Evolutionary conservation across 30 jellyfish, hydroid and myxozoan species (phyloP), one percentile per base, ranked within the genome.

Genomic region (Turritopsis dohrnii): DNA sequence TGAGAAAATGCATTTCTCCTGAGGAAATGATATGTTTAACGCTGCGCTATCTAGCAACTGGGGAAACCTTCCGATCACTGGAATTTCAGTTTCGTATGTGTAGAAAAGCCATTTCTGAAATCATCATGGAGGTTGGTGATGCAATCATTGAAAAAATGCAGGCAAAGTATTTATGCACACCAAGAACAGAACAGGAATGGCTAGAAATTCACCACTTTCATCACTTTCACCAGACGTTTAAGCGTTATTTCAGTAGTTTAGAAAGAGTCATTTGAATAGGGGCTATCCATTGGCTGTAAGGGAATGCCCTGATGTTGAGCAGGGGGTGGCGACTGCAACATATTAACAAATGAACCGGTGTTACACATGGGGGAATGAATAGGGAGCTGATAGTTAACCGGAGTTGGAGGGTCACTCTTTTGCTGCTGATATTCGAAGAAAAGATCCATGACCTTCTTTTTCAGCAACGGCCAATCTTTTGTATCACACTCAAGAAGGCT

Each of bases 371-470:
- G 8, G 1, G 0, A n/a, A n/a, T n/a, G n/a, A n/a, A n/a, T n/a
- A n/a, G n/a, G n/a, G n/a, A n/a, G n/a, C n/a, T n/a, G n/a, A n/a
- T n/a, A n/a, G 1, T 69, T 69, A 1, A 0, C 7, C 0, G 4
- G 72, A 0, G 83, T 71, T 9, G 1, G 1, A 0, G 52, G 8
- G 0, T 0, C 1, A 23, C 65, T 0, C 8, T 29, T 74, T 0
- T 74, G 74, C 77, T 69, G 31, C 41, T 74, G 54, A 74, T n/a
- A n/a, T 74, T 74, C 72, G 65, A 74, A 74, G 41, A 74, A 74
- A 0, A 74, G 52, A 4, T 74, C 83, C 83, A 74, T 74, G 24
- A 74, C 41, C n/a, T n/a, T n/a, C 41, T 74, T 74, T 30, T 74
- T 24, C 71, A 74, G 60, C 65, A 24, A 23, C 17, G 83, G 17